Evolutionary conservation across 1,140 invertebrate genomes (phyloP).

Genomic region (Cydia splendana): DNA sequence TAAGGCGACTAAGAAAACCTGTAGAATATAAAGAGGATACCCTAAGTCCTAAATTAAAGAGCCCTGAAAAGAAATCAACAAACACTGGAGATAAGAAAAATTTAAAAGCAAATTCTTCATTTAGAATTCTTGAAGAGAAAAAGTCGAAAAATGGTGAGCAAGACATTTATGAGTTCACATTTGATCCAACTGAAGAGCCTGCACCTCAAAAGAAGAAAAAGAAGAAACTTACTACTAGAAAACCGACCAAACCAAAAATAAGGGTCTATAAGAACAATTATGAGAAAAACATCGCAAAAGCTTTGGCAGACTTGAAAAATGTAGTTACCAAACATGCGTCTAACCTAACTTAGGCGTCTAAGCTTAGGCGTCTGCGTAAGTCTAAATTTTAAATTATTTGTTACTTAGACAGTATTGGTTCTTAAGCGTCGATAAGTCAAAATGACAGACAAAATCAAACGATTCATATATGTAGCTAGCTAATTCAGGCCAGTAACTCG

Average conservation of each 20-base stretch:
- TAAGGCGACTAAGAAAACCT: conserved; percentile 32
- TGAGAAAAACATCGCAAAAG: conserved; percentile 65
- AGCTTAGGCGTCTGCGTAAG: too few relatives aligned
- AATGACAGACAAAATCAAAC: too few relatives aligned
- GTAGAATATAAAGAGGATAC: conserved; percentile 23
- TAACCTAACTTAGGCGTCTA: too few relatives aligned
- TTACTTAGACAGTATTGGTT: too few relatives aligned
- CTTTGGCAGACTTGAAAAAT: conserved; percentile 60
- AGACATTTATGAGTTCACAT: conserved; percentile 74
- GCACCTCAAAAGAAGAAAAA: conserved; percentile 65
- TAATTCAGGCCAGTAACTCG: too few relatives aligned
- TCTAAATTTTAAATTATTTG: too few relatives aligned
- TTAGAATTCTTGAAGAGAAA: conserved; percentile 55
- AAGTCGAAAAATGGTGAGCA: conserved; percentile 54
- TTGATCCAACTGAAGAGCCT: conserved; percentile 70
- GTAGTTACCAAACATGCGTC: conserved; percentile 41
- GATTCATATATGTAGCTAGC: too few relatives aligned
- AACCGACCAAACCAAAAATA: conserved; percentile 52
- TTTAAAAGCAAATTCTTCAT: conserved; percentile 48
- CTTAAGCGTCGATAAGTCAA: too few relatives aligned
- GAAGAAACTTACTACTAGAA: conserved; percentile 53
- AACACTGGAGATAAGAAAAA: conserved; percentile 34
- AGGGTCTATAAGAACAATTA: conserved; percentile 60
- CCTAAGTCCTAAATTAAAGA: conserved; percentile 7
- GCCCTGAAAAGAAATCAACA: neutral